Evolutionary conservation across 2,888 invertebrate genomes (phyloP).

Genomic region (Noctua pronuba): DNA sequence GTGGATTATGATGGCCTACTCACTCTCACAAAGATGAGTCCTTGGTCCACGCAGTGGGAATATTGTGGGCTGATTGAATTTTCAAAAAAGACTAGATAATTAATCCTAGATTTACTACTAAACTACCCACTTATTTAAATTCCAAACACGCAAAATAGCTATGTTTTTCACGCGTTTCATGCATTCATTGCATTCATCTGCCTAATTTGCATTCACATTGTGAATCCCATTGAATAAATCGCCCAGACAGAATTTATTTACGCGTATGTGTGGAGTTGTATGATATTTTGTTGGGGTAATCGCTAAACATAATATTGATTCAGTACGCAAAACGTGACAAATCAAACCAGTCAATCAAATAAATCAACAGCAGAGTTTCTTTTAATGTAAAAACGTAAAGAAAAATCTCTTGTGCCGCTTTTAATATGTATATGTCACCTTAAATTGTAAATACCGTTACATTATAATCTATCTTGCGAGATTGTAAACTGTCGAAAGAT

Average conservation of each 20-base stretch:
- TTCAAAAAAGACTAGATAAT: not conserved
- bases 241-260: conserved; percentile 29
- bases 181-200: conserved; percentile 36
- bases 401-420: not conserved
- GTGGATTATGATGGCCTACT: not conserved
- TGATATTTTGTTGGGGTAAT: conserved; percentile 10
- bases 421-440: too few relatives aligned
- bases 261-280: not conserved
- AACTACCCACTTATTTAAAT: not conserved
- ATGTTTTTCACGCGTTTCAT: conserved; percentile 27
- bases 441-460: too few relatives aligned
- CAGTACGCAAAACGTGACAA: conserved; percentile 2
- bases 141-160: conserved; percentile 14
- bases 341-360: not conserved
- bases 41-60: not conserved
- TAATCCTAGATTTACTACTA: not conserved
- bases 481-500: too few relatives aligned
- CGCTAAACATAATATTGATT: conserved; percentile 17
- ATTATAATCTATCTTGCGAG: too few relatives aligned
- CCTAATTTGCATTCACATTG: conserved; percentile 48
- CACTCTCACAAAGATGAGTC: not conserved
- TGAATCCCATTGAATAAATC: conserved; percentile 34
- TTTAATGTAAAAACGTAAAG: not conserved
- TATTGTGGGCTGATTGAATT: not conserved
- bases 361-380: not conserved